phyloP scores from a whole-genome alignment of 2,888 invertebrate species.

The Nineta flava region DNA sequence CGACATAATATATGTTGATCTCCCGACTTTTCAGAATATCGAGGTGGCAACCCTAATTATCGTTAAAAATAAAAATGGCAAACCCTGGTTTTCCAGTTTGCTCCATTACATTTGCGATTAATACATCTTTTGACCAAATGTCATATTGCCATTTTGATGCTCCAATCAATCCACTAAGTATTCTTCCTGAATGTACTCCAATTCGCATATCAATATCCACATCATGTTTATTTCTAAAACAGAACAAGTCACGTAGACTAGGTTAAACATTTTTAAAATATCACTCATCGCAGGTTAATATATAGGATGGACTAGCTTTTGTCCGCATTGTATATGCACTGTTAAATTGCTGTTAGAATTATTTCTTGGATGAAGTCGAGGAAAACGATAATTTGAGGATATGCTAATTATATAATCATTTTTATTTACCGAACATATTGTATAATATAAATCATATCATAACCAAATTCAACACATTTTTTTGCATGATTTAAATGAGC shows the following conservation, averaged over 20 bases:
- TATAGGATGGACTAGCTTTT: too few relatives aligned
- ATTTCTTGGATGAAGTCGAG: too few relatives aligned
- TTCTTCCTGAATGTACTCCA: conserved; percentile 84
- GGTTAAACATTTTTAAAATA: neutral
- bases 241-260: too few relatives aligned
- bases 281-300: neutral
- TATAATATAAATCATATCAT: conserved; percentile 88
- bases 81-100: conserved; percentile 78
- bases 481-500: conserved; percentile 69
- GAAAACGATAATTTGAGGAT: too few relatives aligned
- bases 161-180: conserved; percentile 82
- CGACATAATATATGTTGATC: too few relatives aligned
- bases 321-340: too few relatives aligned
- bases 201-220: conserved; percentile 91
- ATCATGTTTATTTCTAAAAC: conserved; percentile 50
- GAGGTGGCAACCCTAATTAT: too few relatives aligned
- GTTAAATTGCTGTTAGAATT: too few relatives aligned
- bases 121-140: conserved; percentile 88
- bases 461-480: conserved; percentile 75
- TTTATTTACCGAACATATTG: conserved; percentile 50
- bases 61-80: too few relatives aligned
- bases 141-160: conserved; percentile 93
- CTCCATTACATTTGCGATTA: conserved; percentile 91
- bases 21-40: too few relatives aligned
- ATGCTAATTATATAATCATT: neutral